Percentiles rank a stretch among this genome's conserved stretches.
phyloP scores from a whole-genome alignment of 2,797 vertebrate species.

The Strix occidentalis region DNA sequence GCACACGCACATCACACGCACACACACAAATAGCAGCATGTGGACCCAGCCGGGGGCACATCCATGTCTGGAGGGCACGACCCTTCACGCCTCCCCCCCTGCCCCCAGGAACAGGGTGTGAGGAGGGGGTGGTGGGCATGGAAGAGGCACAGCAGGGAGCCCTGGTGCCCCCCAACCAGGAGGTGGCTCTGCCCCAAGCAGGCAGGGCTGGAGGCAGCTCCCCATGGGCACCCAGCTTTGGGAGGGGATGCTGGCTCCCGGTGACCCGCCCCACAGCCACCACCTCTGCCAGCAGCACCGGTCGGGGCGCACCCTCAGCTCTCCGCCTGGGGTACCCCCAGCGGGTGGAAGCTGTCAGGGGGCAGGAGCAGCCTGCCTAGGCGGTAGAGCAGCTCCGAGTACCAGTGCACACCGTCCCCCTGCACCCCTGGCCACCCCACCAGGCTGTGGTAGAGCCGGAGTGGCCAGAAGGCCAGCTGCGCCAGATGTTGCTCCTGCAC shows the following conservation, averaged over 20 bases:
- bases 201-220: not conserved
- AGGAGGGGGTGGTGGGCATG: not conserved
- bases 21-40: conserved; percentile 70
- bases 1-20: not conserved
- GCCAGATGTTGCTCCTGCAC: conserved; percentile 87
- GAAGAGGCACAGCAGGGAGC: not conserved
- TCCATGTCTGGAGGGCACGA: not conserved
- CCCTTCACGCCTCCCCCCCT: not conserved
- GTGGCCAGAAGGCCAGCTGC: conserved; percentile 87
- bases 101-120: not conserved
- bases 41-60: not conserved
- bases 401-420: conserved; percentile 90
- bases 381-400: conserved; percentile 86
- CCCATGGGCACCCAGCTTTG: not conserved
- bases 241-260: not conserved
- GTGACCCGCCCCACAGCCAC: not conserved
- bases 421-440: conserved; percentile 68
- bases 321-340: conserved; percentile 75
- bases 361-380: conserved; percentile 85
- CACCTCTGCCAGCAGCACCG: not conserved
- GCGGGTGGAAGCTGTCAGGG: conserved; percentile 86
- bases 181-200: not conserved
- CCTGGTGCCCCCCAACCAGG: not conserved
- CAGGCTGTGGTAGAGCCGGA: conserved; percentile 86
- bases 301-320: conserved; percentile 72